These are phyloP conservation scores for Agrilus mali DNA, from an alignment of 2,888 invertebrate species.

Conservation along the genomic window DNA sequence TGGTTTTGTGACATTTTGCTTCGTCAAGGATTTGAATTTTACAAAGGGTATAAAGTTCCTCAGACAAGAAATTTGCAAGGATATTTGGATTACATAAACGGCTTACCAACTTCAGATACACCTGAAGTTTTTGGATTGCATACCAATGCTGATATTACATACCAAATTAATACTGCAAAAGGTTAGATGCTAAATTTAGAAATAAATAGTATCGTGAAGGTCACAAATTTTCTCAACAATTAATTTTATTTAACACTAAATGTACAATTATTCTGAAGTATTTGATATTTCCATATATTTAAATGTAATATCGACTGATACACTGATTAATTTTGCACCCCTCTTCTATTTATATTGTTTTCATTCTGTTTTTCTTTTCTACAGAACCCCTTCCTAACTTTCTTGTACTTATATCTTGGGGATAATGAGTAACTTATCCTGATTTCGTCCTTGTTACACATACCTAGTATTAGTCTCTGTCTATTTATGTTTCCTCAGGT, in stretches of 20 bases:
- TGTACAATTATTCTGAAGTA: no score
- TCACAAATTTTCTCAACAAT: no score
- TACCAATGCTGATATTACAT: slow-evolving; percentile 92
- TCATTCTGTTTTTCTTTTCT: no score
- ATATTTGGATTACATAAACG: slow-evolving; percentile 76
- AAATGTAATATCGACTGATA: no score
- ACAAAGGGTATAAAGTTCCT: slow-evolving; percentile 86
- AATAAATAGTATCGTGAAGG: background rate
- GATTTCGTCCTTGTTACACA: background rate
- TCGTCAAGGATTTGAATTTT: slow-evolving; percentile 82
- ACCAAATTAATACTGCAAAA: slow-evolving; percentile 93
- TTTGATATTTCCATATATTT: no score
- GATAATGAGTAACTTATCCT: background rate
- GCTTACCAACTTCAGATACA: slow-evolving; percentile 69
- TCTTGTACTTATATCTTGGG: no score
- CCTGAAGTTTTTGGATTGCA: slow-evolving; percentile 97
- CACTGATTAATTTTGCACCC: no score
- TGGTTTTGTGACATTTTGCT: slow-evolving; percentile 92
- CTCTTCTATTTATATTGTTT: no score
- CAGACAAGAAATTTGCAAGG: slow-evolving; percentile 65
- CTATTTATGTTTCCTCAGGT: slow-evolving; percentile 28
- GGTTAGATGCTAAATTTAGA: slow-evolving; percentile 31
- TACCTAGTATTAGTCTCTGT: no score
- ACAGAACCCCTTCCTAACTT: no score
- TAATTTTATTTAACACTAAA: no score